phyloP scores from a whole-genome alignment of 2,113 vertebrate genomes.

The Anarhynchus alexandrinus region DNA sequence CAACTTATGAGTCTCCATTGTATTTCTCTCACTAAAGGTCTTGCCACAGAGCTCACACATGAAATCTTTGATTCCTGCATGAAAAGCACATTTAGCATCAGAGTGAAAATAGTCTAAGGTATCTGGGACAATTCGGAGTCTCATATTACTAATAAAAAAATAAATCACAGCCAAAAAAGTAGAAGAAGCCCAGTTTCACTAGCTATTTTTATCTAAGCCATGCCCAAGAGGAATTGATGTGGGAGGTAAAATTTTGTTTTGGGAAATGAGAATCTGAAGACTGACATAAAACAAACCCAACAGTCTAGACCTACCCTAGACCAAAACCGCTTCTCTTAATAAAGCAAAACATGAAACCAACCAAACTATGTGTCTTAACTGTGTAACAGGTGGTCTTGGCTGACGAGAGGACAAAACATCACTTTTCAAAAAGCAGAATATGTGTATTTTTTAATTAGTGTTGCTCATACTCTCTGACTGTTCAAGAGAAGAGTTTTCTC shows the following conservation, averaged over 20 bases:
- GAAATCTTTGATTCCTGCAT: constrained; percentile 94
- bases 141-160: neutral
- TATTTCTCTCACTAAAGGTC: constrained; percentile 96
- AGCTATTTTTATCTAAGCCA: neutral
- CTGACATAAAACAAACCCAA: neutral
- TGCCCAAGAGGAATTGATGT: neutral
- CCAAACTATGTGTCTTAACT: neutral
- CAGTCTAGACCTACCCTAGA: neutral
- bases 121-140: neutral
- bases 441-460: fast-evolving
- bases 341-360: neutral
- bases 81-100: neutral
- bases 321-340: neutral
- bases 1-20: constrained; percentile 96
- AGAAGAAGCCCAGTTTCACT: neutral
- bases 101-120: neutral
- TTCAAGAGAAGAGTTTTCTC: neutral
- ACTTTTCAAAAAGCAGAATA: neutral
- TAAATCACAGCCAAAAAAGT: neutral
- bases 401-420: neutral
- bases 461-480: neutral
- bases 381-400: neutral
- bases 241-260: neutral
- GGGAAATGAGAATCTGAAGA: neutral
- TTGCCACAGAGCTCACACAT: constrained; percentile 98